phyloP scores from a whole-genome alignment of 2,113 vertebrate genomes.

The Lasiurus cinereus region DNA sequence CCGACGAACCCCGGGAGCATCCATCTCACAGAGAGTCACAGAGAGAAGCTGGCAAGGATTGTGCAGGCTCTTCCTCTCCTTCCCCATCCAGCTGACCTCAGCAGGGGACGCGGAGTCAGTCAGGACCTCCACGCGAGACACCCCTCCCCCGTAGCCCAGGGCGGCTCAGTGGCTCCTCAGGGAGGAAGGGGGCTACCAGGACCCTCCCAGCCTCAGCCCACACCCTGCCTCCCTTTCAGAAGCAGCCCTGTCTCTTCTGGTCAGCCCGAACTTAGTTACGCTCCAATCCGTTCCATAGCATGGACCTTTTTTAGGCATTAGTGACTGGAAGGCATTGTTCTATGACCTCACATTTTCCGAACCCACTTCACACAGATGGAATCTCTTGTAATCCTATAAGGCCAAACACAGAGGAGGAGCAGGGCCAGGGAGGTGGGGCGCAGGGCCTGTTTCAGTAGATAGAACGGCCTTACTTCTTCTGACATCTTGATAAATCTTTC shows the following conservation, averaged over 20 bases:
- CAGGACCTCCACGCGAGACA: not conserved
- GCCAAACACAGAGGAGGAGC: slow-evolving; percentile 59
- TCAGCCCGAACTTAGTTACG: slow-evolving; percentile 22
- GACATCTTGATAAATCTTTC: slow-evolving; percentile 44
- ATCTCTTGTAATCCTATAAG: slow-evolving; percentile 66
- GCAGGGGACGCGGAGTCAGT: not conserved
- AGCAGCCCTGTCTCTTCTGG: not conserved
- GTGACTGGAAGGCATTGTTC: slow-evolving; percentile 65
- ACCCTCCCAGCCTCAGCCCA: not conserved
- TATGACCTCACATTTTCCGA: slow-evolving; percentile 79
- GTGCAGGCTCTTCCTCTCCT: not conserved
- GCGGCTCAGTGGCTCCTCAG: not conserved
- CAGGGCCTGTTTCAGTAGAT: not conserved
- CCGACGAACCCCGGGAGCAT: not conserved
- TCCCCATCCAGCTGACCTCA: not conserved
- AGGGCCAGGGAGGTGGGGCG: not conserved
- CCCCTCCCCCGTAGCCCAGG: too few species aligned
- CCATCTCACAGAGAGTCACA: not conserved
- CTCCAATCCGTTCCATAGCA: slow-evolving; percentile 12
- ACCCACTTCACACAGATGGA: slow-evolving; percentile 70
- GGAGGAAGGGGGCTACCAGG: not conserved
- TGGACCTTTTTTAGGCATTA: slow-evolving; percentile 47
- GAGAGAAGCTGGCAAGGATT: not conserved
- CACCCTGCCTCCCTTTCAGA: not conserved
- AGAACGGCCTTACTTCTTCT: slow-evolving; percentile 1